A percentile compares a stretch with the other conserved stretches of the same genome.
These are phyloP conservation scores for Chloebia gouldiae DNA, from an alignment of 2,113 vertebrate genomes.

Conservation along the genomic window DNA sequence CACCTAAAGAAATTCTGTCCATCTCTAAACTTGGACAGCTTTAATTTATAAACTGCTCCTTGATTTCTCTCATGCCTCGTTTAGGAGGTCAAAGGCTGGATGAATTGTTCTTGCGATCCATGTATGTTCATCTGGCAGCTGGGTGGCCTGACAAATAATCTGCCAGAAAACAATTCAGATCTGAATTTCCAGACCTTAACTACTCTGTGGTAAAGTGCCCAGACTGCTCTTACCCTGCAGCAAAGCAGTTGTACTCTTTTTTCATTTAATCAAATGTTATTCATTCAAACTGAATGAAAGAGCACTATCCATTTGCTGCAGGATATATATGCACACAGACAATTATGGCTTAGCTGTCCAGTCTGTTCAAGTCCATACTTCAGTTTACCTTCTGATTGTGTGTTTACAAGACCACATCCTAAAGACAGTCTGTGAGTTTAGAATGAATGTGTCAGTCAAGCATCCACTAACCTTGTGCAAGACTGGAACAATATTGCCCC, in stretches of 20 bases:
- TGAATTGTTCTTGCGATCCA: neutral
- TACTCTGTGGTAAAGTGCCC: neutral
- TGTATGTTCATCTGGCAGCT: neutral
- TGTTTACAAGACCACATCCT: neutral
- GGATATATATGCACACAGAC: neutral
- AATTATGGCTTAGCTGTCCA: neutral
- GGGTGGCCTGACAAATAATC: neutral
- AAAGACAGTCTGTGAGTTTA: neutral
- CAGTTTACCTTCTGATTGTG: neutral
- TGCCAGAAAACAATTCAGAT: neutral
- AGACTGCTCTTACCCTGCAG: neutral
- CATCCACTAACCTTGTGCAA: neutral
- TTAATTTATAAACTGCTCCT: neutral
- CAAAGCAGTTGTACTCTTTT: neutral
- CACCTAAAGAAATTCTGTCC: constrained; percentile 35
- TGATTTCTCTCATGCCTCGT: neutral
- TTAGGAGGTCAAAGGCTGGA: neutral
- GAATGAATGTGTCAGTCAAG: neutral
- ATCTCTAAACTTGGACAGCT: neutral
- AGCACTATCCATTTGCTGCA: constrained; percentile 25
- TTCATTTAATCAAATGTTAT: neutral
- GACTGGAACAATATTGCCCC: neutral
- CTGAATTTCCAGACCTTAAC: constrained; percentile 12
- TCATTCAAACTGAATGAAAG: constrained; percentile 27
- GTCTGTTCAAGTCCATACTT: neutral